Evolutionary conservation across 2,797 vertebrate species (phyloP), one percentile per base, ranked within the genome.

Genomic region (Acanthurus leucopareius): DNA sequence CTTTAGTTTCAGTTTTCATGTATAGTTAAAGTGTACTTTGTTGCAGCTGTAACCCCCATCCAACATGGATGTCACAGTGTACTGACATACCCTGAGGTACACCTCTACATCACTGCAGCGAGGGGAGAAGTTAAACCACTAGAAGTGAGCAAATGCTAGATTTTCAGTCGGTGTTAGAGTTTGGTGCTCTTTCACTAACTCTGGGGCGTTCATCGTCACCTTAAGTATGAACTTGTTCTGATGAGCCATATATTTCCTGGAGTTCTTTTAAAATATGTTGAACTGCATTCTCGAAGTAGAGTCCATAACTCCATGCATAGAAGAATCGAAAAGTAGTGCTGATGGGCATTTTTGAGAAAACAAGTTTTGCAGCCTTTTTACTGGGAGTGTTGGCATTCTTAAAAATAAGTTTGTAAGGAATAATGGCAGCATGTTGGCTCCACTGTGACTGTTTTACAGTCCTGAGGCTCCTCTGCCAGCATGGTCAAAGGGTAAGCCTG

Each of bases 401-500:
- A 10, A 69, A 69, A 45, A 38, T 10, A n/a, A 32, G 32, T 58
- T 68, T 75, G 7, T 45, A 48, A 65, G 16, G 44, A 54, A 25
- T 11, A 67, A 45, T 20, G 38, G 16, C 45, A 52, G 14, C 16
- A 16, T 22, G 28, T 17, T 40, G 72, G 61, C 19, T 72, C 49
- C 22, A 28, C 22, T 57, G 19, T 47, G 57, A 59, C 64, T 51
- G 11, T 38, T 79, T 69, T 25, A 40, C 57, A 38, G 40, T 73
- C 42, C 47, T 25, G 20, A 58, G 47, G 65, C 68, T 59, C 16
- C 19, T 25, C 2, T 54, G 47, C n/a, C 8, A 13, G 66, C 8
- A 0, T 60, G 59, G 73, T 81, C n/a, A 69, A 52, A 70, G 73
- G 54, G 66, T 64, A 76, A 69, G 20, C 52, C 45, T 20, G 22